Percentiles rank a stretch among this genome's conserved stretches.
Conservation (phyloP, 2,113 vertebrate species). For the Sitta europaea region DNA sequence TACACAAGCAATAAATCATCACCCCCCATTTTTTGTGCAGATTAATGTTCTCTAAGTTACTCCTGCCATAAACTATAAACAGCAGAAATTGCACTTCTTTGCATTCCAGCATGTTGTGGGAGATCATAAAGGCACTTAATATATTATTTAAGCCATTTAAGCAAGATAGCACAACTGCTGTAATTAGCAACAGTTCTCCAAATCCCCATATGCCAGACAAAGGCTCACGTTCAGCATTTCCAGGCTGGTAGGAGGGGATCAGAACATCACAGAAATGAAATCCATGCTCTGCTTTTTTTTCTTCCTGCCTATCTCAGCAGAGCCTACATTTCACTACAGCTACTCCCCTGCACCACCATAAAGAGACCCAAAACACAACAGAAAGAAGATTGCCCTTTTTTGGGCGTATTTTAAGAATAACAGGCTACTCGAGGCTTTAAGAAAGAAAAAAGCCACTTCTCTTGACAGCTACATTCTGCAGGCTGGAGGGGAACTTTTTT, state of each 20-base stretch:
- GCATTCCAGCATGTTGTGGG: not conserved
- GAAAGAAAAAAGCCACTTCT: not conserved
- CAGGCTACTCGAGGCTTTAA: not conserved
- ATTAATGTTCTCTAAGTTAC: not conserved
- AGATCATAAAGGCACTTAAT: conserved; percentile 53
- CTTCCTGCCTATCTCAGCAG: not conserved
- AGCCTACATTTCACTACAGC: not conserved
- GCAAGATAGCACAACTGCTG: conserved; percentile 28
- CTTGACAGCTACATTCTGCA: not conserved
- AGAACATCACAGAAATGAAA: conserved; percentile 10
- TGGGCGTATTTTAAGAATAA: not conserved
- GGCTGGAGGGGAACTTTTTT: not conserved
- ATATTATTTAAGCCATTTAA: conserved; percentile 52
- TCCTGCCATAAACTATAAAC: not conserved
- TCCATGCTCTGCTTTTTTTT: not conserved
- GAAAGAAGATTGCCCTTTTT: not conserved
- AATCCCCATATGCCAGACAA: conserved; percentile 55
- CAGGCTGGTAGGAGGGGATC: conserved; percentile 37
- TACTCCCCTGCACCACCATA: not conserved
- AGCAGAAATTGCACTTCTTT: conserved; percentile 18
- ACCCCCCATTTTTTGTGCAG: not conserved
- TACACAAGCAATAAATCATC: not conserved
- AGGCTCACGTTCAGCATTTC: conserved; percentile 45
- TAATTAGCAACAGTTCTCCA: conserved; percentile 51
- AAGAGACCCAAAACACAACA: not conserved